phyloP scores from a whole-genome alignment of 2,888 invertebrate genomes.

The Hyalella azteca region DNA sequence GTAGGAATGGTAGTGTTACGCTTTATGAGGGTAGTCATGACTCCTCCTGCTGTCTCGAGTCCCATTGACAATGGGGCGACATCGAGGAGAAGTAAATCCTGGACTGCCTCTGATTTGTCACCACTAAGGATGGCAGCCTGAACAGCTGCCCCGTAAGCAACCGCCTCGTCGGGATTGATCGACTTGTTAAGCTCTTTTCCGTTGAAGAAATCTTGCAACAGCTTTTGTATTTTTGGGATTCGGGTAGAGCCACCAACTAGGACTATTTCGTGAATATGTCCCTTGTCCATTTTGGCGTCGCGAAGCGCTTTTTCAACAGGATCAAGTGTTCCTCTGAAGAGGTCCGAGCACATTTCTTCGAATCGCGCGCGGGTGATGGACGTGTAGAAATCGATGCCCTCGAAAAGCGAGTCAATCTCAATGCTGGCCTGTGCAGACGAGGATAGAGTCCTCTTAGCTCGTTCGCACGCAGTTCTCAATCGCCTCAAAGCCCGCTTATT shows the following conservation, averaged over 20 bases:
- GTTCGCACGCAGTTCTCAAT: conserved; percentile 88
- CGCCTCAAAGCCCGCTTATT: conserved; percentile 71
- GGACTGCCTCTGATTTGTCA: conserved; percentile 70
- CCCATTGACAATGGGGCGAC: conserved; percentile 90
- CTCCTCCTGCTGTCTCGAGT: conserved; percentile 89
- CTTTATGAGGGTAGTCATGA: conserved; percentile 96
- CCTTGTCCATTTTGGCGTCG: conserved; percentile 96
- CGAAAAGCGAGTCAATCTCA: conserved; percentile 93
- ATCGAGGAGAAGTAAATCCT: conserved; percentile 89
- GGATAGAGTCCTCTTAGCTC: conserved; percentile 77
- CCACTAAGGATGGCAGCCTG: conserved; percentile 89
- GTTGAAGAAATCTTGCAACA: conserved; percentile 84
- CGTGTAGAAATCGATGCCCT: conserved; percentile 95
- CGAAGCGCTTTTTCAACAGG: conserved; percentile 95
- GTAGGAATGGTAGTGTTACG: conserved; percentile 97
- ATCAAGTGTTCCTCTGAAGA: conserved; percentile 94
- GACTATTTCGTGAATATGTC: conserved; percentile 87
- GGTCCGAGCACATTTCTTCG: conserved; percentile 94
- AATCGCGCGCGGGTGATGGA: conserved; percentile 94
- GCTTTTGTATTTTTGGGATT: conserved; percentile 96
- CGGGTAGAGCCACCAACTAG: conserved; percentile 95
- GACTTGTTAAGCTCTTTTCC: conserved; percentile 96
- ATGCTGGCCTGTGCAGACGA: conserved; percentile 80
- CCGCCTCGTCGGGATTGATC: too few species aligned
- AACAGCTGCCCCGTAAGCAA: conserved; percentile 97